These are phyloP conservation scores for Sus cebifrons DNA, from an alignment of 2,797 vertebrate species.

Conservation along the genomic window DNA sequence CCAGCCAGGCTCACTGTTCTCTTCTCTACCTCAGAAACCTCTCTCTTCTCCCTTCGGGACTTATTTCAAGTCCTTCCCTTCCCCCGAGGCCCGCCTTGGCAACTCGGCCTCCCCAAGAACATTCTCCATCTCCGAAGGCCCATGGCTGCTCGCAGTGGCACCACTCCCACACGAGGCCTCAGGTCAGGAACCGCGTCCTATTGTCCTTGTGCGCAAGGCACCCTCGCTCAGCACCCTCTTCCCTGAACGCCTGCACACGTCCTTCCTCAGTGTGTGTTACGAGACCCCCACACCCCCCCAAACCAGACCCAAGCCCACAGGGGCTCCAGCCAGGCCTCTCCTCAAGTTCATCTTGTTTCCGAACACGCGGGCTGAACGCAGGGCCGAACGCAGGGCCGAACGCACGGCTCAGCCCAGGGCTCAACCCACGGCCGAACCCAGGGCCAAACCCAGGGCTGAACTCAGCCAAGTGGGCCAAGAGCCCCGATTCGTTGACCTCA, in stretches of 20 bases:
- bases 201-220: neutral
- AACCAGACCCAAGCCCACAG: too few species aligned
- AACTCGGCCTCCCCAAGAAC: neutral
- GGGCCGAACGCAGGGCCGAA: too few species aligned
- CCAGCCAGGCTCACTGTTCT: neutral
- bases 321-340: too few species aligned
- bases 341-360: too few species aligned
- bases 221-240: neutral
- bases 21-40: neutral
- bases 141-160: neutral
- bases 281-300: too few species aligned
- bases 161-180: neutral
- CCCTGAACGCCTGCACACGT: neutral
- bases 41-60: conserved; percentile 13
- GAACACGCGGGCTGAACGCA: too few species aligned
- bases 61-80: conserved; percentile 28
- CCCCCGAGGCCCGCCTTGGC: neutral
- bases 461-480: too few species aligned
- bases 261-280: neutral
- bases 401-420: too few species aligned
- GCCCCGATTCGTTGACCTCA: too few species aligned
- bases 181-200: neutral
- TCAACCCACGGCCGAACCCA: too few species aligned
- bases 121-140: neutral
- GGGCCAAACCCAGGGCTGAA: too few species aligned